Conservation (phyloP, 2,888 invertebrate species). For the Nematopogon swammerdamellus region DNA sequence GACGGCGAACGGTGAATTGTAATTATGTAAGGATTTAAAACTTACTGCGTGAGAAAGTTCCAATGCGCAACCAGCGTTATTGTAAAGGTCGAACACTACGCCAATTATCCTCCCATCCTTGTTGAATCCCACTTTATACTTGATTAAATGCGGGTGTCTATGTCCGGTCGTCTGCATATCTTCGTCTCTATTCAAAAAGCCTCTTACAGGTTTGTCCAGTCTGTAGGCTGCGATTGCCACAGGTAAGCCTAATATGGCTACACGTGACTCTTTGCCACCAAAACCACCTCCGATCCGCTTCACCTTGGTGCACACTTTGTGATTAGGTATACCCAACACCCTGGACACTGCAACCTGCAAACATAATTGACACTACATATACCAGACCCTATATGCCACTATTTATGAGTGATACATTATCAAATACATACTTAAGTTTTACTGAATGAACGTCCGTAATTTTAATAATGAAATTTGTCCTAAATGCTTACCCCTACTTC, state of each 20-base stretch:
- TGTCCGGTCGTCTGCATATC: constrained; percentile 80
- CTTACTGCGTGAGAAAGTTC: too few relatives aligned
- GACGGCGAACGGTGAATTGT: too few relatives aligned
- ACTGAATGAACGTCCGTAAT: too few relatives aligned
- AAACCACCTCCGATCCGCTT: constrained; percentile 86
- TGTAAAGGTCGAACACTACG: constrained; percentile 60
- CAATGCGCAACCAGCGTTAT: constrained; percentile 68
- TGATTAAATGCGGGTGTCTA: constrained; percentile 74
- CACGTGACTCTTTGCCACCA: constrained; percentile 81
- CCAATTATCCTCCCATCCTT: constrained; percentile 66
- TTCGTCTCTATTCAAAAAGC: constrained; percentile 80
- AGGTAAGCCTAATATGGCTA: constrained; percentile 58
- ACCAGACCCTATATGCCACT: too few relatives aligned
- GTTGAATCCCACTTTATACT: constrained; percentile 73
- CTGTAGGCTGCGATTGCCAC: constrained; percentile 73
- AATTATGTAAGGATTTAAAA: too few relatives aligned
- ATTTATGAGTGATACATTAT: too few relatives aligned
- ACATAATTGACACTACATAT: too few relatives aligned
- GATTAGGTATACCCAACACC: constrained; percentile 61
- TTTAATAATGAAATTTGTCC: not conserved
- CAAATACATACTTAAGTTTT: too few relatives aligned
- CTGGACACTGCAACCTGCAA: constrained; percentile 60
- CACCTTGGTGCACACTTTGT: constrained; percentile 65
- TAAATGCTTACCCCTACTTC: constrained; percentile 59
- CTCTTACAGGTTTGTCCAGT: constrained; percentile 66